Conservation (phyloP, 2,797 vertebrate genomes). For the Rousettus madagascariensis region DNA sequence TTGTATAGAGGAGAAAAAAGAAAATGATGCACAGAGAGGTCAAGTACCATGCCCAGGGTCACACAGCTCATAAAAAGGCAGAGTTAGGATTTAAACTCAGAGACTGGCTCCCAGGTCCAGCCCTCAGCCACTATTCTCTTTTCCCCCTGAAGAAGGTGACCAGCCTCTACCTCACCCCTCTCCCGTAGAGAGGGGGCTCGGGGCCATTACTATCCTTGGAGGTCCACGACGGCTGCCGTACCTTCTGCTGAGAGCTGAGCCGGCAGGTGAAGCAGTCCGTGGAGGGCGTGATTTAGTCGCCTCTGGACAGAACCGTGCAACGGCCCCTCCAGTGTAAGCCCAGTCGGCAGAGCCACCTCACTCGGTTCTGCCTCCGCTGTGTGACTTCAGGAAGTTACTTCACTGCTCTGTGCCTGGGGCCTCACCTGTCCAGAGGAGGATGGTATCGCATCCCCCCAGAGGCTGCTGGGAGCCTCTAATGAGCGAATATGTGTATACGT, state of each 20-base stretch:
- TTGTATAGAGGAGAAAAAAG: not conserved
- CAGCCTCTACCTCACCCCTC: not conserved
- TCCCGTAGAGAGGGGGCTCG: not conserved
- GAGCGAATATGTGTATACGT: accelerated
- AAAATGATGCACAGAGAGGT: not conserved
- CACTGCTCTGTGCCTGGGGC: not conserved
- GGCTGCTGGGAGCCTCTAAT: not conserved
- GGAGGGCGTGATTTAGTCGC: not conserved
- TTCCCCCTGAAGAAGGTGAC: accelerated
- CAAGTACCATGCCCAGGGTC: not conserved
- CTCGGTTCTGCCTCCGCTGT: not conserved
- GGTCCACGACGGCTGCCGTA: not conserved
- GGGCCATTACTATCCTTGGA: not conserved
- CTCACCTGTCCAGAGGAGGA: not conserved
- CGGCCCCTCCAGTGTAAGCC: not conserved
- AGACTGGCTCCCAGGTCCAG: too few relatives aligned
- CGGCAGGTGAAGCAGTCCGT: not conserved
- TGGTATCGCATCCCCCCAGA: too few relatives aligned
- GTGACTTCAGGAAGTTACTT: not conserved
- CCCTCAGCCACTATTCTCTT: not conserved
- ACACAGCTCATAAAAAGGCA: not conserved
- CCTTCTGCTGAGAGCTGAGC: not conserved
- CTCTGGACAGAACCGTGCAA: accelerated
- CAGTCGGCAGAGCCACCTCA: accelerated
- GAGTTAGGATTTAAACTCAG: not conserved